Evolutionary conservation across 2,113 vertebrate species (phyloP).

Genomic region (Gnathonemus echidnorhynchus): DNA sequence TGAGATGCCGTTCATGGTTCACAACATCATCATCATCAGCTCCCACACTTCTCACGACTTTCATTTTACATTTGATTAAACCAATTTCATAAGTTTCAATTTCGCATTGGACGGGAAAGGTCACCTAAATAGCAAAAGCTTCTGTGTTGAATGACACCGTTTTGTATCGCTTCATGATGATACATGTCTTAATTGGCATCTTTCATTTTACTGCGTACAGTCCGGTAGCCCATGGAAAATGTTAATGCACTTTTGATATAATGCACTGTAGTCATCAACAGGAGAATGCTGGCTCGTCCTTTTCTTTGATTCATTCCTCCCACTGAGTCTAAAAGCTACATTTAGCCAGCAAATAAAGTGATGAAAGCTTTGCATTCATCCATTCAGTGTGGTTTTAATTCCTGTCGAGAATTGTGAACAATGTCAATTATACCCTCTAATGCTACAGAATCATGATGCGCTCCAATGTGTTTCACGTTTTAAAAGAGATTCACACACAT

Average conservation of each 20-base stretch:
- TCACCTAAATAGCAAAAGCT: neutral
- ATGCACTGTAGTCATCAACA: slow-evolving; percentile 35
- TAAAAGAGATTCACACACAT: neutral
- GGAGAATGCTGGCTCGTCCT: slow-evolving; percentile 28
- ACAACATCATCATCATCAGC: neutral
- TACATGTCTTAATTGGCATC: slow-evolving; percentile 19
- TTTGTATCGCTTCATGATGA: slow-evolving; percentile 21
- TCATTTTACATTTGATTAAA: neutral
- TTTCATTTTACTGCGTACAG: slow-evolving; percentile 12
- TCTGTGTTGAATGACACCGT: slow-evolving; percentile 2
- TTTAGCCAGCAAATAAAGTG: slow-evolving; percentile 22
- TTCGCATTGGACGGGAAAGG: neutral
- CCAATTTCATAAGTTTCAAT: neutral
- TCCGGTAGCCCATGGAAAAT: slow-evolving; percentile 27
- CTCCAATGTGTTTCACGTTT: neutral
- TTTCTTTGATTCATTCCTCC: slow-evolving; percentile 35
- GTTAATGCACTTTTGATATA: slow-evolving; percentile 36
- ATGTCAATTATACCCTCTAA: slow-evolving; percentile 26
- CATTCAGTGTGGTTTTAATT: slow-evolving; percentile 20
- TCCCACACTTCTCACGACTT: neutral
- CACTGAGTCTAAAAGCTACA: slow-evolving; percentile 28
- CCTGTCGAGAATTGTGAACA: slow-evolving; percentile 27
- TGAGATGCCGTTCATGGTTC: neutral
- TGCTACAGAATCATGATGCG: neutral
- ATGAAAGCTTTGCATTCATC: slow-evolving; percentile 30